A percentile compares a stretch with the other conserved stretches of the same genome.
Evolutionary conservation across 2,113 vertebrate genomes (phyloP).

Genomic region (Aegotheles bennettii): DNA sequence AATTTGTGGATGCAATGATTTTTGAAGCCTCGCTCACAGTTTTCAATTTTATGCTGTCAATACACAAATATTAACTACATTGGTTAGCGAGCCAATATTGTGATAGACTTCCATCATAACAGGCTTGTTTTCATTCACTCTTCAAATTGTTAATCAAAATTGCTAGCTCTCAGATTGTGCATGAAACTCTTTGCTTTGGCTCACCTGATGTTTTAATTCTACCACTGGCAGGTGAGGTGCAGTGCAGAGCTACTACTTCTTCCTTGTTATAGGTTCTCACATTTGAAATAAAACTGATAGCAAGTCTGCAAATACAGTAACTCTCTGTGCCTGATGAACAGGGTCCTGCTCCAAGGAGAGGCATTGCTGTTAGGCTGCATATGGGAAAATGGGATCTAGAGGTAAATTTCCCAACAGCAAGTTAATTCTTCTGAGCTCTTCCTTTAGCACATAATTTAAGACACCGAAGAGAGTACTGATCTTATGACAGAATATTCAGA

Average conservation of each 20-base stretch:
- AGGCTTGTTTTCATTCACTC: not conserved
- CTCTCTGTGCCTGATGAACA: not conserved
- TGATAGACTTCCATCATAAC: not conserved
- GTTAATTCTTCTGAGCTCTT: not conserved
- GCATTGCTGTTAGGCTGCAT: not conserved
- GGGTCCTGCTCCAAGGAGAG: not conserved
- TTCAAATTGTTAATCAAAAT: not conserved
- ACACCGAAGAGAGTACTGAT: not conserved
- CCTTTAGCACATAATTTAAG: not conserved
- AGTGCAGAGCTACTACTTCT: not conserved
- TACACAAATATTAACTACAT: not conserved
- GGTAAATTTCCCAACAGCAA: not conserved
- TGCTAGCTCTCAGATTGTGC: not conserved
- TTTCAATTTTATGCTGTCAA: not conserved
- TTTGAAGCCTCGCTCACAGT: not conserved
- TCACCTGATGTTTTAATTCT: not conserved
- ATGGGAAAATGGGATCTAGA: not conserved
- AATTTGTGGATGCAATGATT: not conserved
- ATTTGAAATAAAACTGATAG: not conserved
- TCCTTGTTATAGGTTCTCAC: not conserved
- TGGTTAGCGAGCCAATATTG: not conserved
- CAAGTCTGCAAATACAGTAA: not conserved
- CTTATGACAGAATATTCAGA: not conserved
- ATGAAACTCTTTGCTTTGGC: not conserved
- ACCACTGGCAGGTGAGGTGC: not conserved